Evolutionary conservation across 1,140 invertebrate genomes (phyloP).

Genomic region (Daktulosphaira vitifoliae): DNA sequence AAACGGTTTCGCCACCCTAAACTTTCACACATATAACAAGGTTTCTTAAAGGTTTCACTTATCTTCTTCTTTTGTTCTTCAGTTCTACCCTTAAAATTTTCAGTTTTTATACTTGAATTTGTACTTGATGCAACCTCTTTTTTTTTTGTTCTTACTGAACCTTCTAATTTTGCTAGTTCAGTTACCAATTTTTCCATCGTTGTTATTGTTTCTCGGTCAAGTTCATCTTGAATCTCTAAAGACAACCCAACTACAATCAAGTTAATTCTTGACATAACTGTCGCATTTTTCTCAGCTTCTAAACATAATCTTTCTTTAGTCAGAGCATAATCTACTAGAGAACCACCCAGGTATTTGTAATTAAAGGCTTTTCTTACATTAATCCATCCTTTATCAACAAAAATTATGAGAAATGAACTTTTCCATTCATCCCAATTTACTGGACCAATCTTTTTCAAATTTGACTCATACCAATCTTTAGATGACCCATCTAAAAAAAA

Average conservation of each 20-base stretch:
- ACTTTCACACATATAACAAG: no score
- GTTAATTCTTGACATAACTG: constrained; percentile 7
- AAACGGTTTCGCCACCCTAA: no score
- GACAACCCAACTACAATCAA: constrained; percentile 5
- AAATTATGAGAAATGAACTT: constrained; percentile 7
- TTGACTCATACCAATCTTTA: constrained; percentile 15
- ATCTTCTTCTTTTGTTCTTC: no score
- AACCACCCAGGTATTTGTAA: constrained; percentile 16
- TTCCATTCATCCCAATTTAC: constrained; percentile 10
- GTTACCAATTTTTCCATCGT: constrained; percentile 1
- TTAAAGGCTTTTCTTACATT: constrained; percentile 12
- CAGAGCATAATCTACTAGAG: constrained; percentile 6
- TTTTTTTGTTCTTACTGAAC: neutral
- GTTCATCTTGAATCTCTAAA: constrained; percentile 5
- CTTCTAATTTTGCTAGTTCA: constrained; percentile 4
- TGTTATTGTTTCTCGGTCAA: constrained; percentile 17
- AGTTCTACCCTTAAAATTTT: no score
- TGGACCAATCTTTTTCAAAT: constrained; percentile 11
- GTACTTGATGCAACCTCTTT: no score
- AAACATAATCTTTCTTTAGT: no score
- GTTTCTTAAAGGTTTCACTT: no score
- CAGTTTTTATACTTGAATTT: no score
- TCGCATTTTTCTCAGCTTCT: constrained; percentile 1
- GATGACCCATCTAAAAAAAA: constrained; percentile 13
- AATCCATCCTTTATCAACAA: constrained; percentile 16